Evolutionary conservation across 1,140 invertebrate species (phyloP).

Genomic region (Eumaeus atala): DNA sequence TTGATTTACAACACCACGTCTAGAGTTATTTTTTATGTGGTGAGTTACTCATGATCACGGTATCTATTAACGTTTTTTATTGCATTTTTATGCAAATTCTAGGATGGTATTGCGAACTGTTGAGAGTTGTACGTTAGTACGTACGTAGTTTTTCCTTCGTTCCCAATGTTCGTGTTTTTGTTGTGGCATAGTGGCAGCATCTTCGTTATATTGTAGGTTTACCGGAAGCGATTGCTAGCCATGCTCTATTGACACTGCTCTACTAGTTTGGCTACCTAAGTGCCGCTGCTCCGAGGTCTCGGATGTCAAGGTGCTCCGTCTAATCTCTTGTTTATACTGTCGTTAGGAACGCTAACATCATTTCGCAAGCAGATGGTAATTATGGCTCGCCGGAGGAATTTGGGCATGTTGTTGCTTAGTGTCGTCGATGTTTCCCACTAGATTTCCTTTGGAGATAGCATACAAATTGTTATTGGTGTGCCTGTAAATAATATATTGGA

Average conservation of each 20-base stretch:
- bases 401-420: too few species aligned
- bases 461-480: too few species aligned
- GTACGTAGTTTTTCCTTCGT: background rate
- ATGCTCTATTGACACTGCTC: conserved; percentile 48
- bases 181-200: conserved; percentile 20
- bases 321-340: conserved; percentile 32
- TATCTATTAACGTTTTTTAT: conserved; percentile 15
- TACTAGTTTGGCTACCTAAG: conserved; percentile 40
- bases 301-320: conserved; percentile 49
- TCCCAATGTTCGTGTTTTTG: background rate
- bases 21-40: conserved; percentile 34
- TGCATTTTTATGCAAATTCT: conserved; percentile 15
- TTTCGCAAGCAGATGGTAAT: conserved; percentile 11
- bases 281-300: conserved; percentile 40
- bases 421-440: too few species aligned
- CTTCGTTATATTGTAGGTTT: conserved; percentile 19
- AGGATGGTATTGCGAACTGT: background rate
- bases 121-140: too few species aligned
- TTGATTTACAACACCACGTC: conserved; percentile 51
- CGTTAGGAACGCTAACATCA: conserved; percentile 26
- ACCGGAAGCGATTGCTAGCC: conserved; percentile 36
- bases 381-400: too few species aligned
- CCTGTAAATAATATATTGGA: too few species aligned
- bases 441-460: too few species aligned
- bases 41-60: conserved; percentile 36